These are phyloP conservation scores for Botia kubotai DNA, from an alignment of 2,797 vertebrate genomes.

Conservation along the genomic window DNA sequence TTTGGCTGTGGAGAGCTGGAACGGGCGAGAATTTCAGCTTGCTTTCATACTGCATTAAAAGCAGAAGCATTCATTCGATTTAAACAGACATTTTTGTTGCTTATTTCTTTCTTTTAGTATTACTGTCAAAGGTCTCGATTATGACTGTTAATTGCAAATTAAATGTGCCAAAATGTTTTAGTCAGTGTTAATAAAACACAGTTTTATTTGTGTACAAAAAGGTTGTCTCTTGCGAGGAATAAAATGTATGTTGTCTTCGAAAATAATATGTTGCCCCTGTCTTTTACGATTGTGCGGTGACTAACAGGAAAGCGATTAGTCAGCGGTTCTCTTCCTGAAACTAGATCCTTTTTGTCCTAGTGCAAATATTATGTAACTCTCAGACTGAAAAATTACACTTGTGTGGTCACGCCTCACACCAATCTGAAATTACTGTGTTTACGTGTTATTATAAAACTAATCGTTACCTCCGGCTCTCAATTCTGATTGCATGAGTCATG, in stretches of 20 bases:
- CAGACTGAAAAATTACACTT: not conserved
- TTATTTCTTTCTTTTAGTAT: not conserved
- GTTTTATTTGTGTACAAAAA: not conserved
- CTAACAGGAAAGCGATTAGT: not conserved
- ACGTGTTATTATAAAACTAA: not conserved
- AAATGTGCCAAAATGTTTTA: not conserved
- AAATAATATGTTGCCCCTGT: not conserved
- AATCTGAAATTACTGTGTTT: not conserved
- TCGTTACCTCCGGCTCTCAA: not conserved
- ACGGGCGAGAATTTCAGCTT: slow-evolving; percentile 29
- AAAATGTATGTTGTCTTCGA: not conserved
- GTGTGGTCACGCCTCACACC: not conserved
- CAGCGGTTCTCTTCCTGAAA: slow-evolving; percentile 36
- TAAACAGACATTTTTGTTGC: not conserved
- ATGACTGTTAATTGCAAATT: not conserved
- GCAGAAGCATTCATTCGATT: not conserved
- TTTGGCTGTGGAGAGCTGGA: slow-evolving; percentile 40
- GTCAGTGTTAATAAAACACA: not conserved
- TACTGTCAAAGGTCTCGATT: too few species aligned
- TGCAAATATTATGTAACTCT: not conserved
- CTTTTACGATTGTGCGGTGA: not conserved
- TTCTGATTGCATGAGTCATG: not conserved
- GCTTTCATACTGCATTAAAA: not conserved
- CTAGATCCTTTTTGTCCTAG: slow-evolving; percentile 1
- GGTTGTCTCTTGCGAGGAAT: not conserved